Evolutionary conservation across 2,113 vertebrate species (phyloP).

Genomic region (Asarcornis scutulata): DNA sequence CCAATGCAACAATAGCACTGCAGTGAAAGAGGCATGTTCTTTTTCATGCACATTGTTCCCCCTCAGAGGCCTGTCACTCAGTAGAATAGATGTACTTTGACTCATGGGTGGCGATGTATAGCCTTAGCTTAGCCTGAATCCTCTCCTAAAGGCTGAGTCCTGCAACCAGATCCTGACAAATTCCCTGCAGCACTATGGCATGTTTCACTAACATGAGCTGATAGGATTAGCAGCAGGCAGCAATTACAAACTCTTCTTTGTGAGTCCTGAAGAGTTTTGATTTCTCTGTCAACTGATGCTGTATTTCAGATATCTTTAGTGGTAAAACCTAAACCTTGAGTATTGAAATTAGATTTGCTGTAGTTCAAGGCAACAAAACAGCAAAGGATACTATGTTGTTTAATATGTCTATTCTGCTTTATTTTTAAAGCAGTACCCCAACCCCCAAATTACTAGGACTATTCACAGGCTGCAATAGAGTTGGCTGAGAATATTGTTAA

Average conservation of each 20-base stretch:
- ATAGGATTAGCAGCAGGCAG: constrained; percentile 72
- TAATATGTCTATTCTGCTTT: neutral
- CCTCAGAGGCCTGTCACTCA: constrained; percentile 74
- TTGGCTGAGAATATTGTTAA: neutral
- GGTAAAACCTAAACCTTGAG: constrained; percentile 1
- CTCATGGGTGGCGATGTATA: constrained; percentile 75
- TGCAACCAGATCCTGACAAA: constrained; percentile 68
- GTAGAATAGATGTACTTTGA: constrained; percentile 75
- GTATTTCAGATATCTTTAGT: constrained; percentile 60
- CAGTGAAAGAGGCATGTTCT: constrained; percentile 71
- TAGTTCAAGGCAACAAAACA: neutral
- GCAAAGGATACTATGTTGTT: neutral
- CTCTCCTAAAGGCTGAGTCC: constrained; percentile 69
- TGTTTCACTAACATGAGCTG: constrained; percentile 65
- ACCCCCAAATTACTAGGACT: neutral
- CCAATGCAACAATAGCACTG: constrained; percentile 64
- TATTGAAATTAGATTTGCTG: neutral
- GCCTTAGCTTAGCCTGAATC: constrained; percentile 73
- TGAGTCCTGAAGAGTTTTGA: constrained; percentile 60
- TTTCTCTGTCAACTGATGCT: constrained; percentile 62
- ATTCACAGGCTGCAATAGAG: neutral
- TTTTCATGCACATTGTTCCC: constrained; percentile 68
- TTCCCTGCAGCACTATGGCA: constrained; percentile 52
- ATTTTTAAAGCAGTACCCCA: neutral
- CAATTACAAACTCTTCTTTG: constrained; percentile 77